Conservation (phyloP, 2,113 vertebrate genomes). For the Pantherophis guttatus region DNA sequence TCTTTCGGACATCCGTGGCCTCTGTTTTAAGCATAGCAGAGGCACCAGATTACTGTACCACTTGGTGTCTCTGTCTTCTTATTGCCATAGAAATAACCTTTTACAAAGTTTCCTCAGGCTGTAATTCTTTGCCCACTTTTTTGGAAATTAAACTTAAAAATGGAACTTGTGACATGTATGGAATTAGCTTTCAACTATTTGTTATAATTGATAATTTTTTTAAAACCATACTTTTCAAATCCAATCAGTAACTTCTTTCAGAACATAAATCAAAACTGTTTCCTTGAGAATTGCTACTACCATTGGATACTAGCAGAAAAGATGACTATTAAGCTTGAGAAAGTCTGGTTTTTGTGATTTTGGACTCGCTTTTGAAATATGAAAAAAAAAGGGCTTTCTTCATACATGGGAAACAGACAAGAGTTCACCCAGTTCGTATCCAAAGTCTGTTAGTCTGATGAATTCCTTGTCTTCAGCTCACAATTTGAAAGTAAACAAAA, state of each 20-base stretch:
- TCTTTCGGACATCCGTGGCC: not conserved
- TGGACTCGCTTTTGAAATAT: not conserved
- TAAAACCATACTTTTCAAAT: not conserved
- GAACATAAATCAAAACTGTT: not conserved
- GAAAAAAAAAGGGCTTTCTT: not conserved
- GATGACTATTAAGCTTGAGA: not conserved
- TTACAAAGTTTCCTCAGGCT: not conserved
- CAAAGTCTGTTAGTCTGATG: conserved; percentile 5
- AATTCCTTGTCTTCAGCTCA: conserved; percentile 28
- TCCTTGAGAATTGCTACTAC: not conserved
- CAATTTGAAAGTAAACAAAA: conserved; percentile 30
- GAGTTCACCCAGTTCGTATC: conserved; percentile 6
- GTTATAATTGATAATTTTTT: not conserved
- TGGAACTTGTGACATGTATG: not conserved
- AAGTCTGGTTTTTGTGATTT: not conserved
- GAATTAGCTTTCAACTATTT: not conserved
- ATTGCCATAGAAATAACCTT: not conserved
- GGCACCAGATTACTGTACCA: not conserved
- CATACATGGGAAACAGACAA: not conserved
- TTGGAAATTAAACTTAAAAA: not conserved
- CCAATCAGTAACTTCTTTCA: not conserved
- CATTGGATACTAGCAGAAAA: not conserved
- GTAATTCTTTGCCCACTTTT: not conserved
- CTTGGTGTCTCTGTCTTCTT: not conserved
- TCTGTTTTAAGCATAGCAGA: not conserved